Evolutionary conservation across 2,888 invertebrate genomes (phyloP), one percentile per base, ranked within the genome.

Genomic region (Oscheius sp.): DNA sequence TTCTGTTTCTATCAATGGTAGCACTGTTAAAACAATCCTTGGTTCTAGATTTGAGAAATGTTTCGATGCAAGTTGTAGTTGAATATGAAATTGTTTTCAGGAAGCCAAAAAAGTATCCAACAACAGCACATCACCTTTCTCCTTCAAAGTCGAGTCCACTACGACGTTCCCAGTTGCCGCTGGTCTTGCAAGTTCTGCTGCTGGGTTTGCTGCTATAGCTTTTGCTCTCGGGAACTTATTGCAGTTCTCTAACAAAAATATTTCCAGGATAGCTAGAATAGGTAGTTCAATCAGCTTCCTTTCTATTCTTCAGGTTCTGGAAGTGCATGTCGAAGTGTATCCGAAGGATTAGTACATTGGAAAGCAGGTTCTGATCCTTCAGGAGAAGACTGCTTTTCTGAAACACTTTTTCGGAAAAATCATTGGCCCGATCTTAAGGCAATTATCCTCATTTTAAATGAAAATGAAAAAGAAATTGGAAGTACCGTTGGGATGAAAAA

Each of bases 121-220:
- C 24, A 74, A 72, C 26, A 61, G 72, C 9, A 61, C 50, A 45
- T 20, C 32, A 0, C 6, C 50, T 20, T 22, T 47, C 49, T 66
- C 44, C 68, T 75, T 77, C 76, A 59, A 72, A 57, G 71, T 82
- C 14, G 61, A 28, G 36, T 88, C 89, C 0, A 91, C 91, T 85
- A 98, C 98, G 87, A 97, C 97, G 89, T 99, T 99, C 86, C 98
- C 98, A 12, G 97, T 97, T 2, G 95, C 95, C 2, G 96, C 97
- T 65, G 98, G 98, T 0, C 89, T 99, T 54, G 98, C 98, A 0
- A 97, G 96, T 0, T 96, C 96, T 67, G 97, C 98, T 28, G 95
- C 98, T 44, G 98, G 98, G 2, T 97, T 95, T 87, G 96, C 97
- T 2, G 86, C 86, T 12, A 77, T 86, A 24, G 81, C 83, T 1